A percentile compares a stretch with the other conserved stretches of the same genome.
phyloP scores from a whole-genome alignment of 2,797 vertebrate genomes.

The Threskiornis aethiopicus region DNA sequence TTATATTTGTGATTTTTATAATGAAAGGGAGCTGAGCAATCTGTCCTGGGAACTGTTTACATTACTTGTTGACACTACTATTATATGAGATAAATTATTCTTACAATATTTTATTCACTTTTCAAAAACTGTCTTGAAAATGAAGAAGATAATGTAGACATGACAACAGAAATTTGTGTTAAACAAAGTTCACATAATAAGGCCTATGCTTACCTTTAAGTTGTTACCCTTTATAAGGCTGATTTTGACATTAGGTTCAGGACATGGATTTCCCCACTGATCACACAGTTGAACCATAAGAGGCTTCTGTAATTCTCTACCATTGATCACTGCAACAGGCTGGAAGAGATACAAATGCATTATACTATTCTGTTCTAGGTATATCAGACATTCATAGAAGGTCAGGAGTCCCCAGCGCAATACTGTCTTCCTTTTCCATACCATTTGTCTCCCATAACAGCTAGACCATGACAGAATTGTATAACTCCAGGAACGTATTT shows the following conservation, averaged over 20 bases:
- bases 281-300: constrained; percentile 87
- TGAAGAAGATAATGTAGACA: background rate
- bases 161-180: background rate
- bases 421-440: accelerated
- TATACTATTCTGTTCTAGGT: background rate
- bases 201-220: constrained; percentile 69
- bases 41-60: background rate
- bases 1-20: background rate
- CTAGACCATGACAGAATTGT: background rate
- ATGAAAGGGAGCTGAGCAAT: background rate
- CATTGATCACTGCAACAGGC: constrained; percentile 86
- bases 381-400: background rate
- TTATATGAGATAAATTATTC: background rate
- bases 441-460: background rate
- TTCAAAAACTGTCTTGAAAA: background rate
- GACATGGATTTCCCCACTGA: constrained; percentile 84
- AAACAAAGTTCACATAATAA: background rate
- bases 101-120: background rate
- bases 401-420: background rate
- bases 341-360: constrained; percentile 55
- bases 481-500: background rate
- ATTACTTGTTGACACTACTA: background rate
- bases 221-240: constrained; percentile 61
- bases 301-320: constrained; percentile 75
- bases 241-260: constrained; percentile 80